Base-by-base conservation (phyloP, 2,888 invertebrate species). In the Corbicula japonica region DNA sequence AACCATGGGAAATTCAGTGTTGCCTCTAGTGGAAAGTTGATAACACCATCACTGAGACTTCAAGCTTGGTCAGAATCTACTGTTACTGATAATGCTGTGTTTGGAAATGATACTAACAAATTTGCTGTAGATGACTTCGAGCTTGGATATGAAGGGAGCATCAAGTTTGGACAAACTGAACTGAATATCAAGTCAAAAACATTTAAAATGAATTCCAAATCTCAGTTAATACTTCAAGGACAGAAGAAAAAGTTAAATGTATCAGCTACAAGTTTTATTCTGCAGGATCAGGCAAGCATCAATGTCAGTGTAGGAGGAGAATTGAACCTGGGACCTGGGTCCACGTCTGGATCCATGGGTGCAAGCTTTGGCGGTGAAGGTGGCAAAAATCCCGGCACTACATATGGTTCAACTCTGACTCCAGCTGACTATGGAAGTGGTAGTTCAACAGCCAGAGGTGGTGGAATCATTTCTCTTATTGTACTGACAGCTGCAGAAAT, bases 341-440 rank as follows among this genome's bases (percentile, higher is more conserved):
- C 63, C 12, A 71, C 79, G 28, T 34, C 61, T 12, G 41, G 65
- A 0, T 10, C 44, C 10, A 41, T 38, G 28, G 89, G 89, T 0
- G 89, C 84, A 4, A 87, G 87, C 54, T 74, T 88, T 78, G 89
- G 89, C 32, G 89, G 89, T 23, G 82, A 86, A 41, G 89, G 89
- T 15, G 86, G 86, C 6, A 23, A 44, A 21, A 58, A 60, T 48
- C 4, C 28, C 32, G 76, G 66, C n/a, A 56, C 69, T 21, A 79
- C 80, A 12, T 88, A 87, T 66, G 88, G 88, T 10, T 86, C 86
- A 2, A 69, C 83, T 0, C 68, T 56, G 32, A 21, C 66, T 0
- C 88, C 88, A 21, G 38, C 35, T 18, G 68, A 73, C 1, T 76
- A 75, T 62, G 90, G 90, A 10, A 84, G 85, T 75, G 89, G 89